Conservation (phyloP, 2,113 vertebrate species). For the Azemiops feae region DNA sequence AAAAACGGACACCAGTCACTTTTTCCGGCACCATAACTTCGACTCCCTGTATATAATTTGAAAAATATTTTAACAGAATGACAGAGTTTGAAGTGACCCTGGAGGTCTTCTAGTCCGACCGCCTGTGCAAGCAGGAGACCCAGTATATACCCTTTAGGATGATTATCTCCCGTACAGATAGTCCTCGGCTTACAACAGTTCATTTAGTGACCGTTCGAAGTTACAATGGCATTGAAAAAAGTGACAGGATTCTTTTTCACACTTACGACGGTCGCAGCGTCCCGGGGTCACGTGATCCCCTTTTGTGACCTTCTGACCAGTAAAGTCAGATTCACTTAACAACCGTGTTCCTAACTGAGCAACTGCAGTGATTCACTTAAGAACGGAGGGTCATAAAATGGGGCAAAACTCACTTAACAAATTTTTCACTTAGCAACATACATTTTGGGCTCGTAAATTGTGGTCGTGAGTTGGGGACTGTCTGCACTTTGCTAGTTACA, state of each 20-base stretch:
- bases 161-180: not conserved
- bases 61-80: not conserved
- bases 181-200: not conserved
- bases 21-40: no score
- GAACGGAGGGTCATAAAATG: not conserved
- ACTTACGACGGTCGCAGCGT: not conserved
- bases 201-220: not conserved
- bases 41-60: not conserved
- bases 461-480: not conserved
- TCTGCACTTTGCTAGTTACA: not conserved
- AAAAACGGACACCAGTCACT: no score
- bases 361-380: not conserved
- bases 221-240: not conserved
- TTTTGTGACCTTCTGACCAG: no score
- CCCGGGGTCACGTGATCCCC: no score
- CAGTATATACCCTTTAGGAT: not conserved
- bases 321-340: no score
- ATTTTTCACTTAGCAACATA: not conserved
- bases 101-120: not conserved
- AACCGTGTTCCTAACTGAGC: no score
- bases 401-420: not conserved
- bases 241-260: no score
- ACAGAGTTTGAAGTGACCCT: no score
- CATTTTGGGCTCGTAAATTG: not conserved
- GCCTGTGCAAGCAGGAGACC: no score